phyloP scores from a whole-genome alignment of 1,140 invertebrate species.

The Antheraea mylitta region DNA sequence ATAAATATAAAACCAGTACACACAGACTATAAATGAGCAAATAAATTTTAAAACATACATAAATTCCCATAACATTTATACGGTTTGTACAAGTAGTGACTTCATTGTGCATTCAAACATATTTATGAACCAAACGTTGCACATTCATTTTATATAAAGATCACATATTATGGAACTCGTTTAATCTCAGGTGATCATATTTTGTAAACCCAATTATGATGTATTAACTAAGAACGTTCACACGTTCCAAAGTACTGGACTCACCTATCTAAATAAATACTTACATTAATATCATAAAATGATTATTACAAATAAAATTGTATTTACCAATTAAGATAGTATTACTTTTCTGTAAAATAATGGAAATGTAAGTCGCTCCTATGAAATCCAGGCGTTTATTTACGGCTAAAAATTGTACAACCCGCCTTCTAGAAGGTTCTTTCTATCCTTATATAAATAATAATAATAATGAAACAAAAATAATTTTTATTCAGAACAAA shows the following conservation, averaged over 20 bases:
- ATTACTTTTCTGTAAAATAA: slow-evolving; percentile 41
- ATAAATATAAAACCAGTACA: neutral
- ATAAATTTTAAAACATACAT: neutral
- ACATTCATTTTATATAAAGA: slow-evolving; percentile 46
- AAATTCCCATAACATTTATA: slow-evolving; percentile 11
- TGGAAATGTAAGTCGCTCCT: slow-evolving; percentile 50
- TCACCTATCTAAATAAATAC: slow-evolving; percentile 71
- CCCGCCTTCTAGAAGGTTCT: neutral
- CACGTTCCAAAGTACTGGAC: slow-evolving; percentile 1
- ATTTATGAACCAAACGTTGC: slow-evolving; percentile 28
- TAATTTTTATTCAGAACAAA: too few species aligned
- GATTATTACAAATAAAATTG: slow-evolving; percentile 56
- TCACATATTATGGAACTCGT: slow-evolving; percentile 42
- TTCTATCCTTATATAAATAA: neutral
- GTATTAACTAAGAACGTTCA: slow-evolving; percentile 1
- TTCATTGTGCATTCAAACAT: slow-evolving; percentile 61
- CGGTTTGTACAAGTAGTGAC: slow-evolving; percentile 70
- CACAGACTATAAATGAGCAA: slow-evolving; percentile 1
- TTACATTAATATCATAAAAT: slow-evolving; percentile 62
- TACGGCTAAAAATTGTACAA: slow-evolving; percentile 10
- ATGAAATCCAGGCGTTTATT: slow-evolving; percentile 10
- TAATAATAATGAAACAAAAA: neutral
- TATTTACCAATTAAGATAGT: slow-evolving; percentile 34
- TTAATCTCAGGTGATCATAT: slow-evolving; percentile 35
- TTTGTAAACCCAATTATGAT: neutral